These are phyloP conservation scores for Salmo trutta DNA, from an alignment of 2,797 vertebrate species.

Conservation along the genomic window DNA sequence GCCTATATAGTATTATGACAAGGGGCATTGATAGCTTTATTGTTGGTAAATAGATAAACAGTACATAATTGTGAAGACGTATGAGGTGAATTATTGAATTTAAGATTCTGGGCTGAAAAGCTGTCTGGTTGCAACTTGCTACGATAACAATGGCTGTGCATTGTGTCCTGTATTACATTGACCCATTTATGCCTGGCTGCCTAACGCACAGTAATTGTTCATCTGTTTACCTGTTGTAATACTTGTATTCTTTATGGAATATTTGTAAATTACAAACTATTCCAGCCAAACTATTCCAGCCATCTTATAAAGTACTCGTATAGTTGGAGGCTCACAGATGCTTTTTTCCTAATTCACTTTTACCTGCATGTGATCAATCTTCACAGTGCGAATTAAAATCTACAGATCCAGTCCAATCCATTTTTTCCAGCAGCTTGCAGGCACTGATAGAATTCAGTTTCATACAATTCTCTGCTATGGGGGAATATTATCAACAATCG, in stretches of 20 bases:
- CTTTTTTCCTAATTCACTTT: slow-evolving; percentile 51
- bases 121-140: neutral
- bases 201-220: neutral
- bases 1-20: too few relatives aligned
- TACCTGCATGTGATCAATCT: slow-evolving; percentile 45
- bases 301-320: slow-evolving; percentile 15
- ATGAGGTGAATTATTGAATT: neutral
- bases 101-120: neutral
- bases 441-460: slow-evolving; percentile 33
- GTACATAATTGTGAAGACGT: neutral
- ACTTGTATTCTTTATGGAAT: neutral
- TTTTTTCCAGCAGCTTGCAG: slow-evolving; percentile 51
- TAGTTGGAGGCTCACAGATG: slow-evolving; percentile 41
- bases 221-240: slow-evolving; percentile 14
- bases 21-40: too few relatives aligned
- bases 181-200: neutral
- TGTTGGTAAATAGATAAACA: neutral
- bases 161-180: neutral
- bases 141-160: neutral
- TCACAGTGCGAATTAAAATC: slow-evolving; percentile 43
- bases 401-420: slow-evolving; percentile 30
- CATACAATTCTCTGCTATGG: slow-evolving; percentile 6
- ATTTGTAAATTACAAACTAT: slow-evolving; percentile 4
- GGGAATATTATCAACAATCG: slow-evolving; percentile 29
- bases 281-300: slow-evolving; percentile 12